These are phyloP conservation scores for Epinephelus malabaricus DNA, from an alignment of 2,797 vertebrate genomes.

Conservation along the genomic window DNA sequence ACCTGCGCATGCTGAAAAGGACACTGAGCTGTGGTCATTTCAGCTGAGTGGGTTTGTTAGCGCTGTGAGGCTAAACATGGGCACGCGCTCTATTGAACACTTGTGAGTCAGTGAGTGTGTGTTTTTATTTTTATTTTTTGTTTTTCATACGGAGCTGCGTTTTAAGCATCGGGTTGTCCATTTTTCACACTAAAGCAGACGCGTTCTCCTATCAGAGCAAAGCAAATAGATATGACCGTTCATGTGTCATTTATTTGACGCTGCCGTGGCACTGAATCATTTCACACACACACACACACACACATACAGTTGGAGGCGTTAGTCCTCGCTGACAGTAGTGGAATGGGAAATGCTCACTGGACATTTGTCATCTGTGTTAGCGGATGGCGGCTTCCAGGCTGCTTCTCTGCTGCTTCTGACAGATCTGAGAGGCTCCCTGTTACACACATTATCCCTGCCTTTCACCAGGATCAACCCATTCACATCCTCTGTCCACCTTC, in stretches of 20 bases:
- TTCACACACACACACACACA: conserved; percentile 42
- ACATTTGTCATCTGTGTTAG: conserved; percentile 80
- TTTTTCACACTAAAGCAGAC: conserved; percentile 68
- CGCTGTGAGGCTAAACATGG: conserved; percentile 59
- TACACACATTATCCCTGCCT: conserved; percentile 78
- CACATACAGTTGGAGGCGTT: conserved; percentile 50
- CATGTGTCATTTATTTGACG: conserved; percentile 77
- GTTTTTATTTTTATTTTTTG: conserved; percentile 8
- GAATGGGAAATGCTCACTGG: conserved; percentile 78
- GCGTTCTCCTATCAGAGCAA: conserved; percentile 52
- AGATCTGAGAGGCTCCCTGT: conserved; percentile 76
- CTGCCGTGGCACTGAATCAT: conserved; percentile 52
- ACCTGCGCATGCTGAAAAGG: conserved; percentile 38
- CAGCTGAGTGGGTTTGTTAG: conserved; percentile 63
- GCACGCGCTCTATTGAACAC: conserved; percentile 43
- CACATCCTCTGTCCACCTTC: conserved; percentile 47
- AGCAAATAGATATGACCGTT: conserved; percentile 71
- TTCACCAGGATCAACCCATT: conserved; percentile 56
- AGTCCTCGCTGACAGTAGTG: conserved; percentile 75
- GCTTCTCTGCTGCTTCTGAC: conserved; percentile 76
- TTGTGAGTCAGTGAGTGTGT: conserved; percentile 30
- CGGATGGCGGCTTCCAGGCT: conserved; percentile 68
- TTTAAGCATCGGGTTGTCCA: conserved; percentile 42
- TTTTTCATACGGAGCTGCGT: conserved; percentile 33
- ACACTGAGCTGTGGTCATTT: conserved; percentile 48